Conservation (phyloP, 2,113 vertebrate genomes). For the Tyrannus savana region DNA sequence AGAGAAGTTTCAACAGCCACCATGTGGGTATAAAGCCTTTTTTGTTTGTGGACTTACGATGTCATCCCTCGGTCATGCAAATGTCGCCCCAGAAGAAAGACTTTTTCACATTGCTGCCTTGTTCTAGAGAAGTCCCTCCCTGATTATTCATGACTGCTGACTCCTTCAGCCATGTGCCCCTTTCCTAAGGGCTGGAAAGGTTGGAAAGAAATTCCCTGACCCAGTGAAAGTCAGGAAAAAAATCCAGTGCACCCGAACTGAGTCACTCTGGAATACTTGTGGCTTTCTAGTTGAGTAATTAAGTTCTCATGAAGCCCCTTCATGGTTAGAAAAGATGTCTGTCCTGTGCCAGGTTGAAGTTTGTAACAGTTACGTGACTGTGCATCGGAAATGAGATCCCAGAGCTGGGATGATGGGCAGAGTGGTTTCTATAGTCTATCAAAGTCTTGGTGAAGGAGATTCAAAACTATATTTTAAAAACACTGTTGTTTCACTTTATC, state of each 20-base stretch:
- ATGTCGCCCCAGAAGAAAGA: conserved; percentile 46
- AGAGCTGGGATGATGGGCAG: not conserved
- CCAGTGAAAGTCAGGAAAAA: not conserved
- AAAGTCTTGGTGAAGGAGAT: not conserved
- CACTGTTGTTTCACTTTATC: not conserved
- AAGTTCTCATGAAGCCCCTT: not conserved
- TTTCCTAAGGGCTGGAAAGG: not conserved
- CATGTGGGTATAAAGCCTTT: conserved; percentile 31
- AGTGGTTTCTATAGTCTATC: not conserved
- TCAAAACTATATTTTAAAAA: not conserved
- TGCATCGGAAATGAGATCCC: not conserved
- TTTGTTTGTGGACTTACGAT: conserved; percentile 50
- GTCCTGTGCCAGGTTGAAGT: not conserved
- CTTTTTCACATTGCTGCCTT: conserved; percentile 41
- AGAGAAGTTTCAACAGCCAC: not conserved
- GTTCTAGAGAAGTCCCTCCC: conserved; percentile 49
- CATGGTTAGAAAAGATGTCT: not conserved
- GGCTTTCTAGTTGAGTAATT: not conserved
- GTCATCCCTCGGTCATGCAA: conserved; percentile 61
- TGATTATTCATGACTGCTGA: conserved; percentile 21
- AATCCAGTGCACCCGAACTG: not conserved
- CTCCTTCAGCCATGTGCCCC: conserved; percentile 1
- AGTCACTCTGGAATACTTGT: conserved; percentile 18
- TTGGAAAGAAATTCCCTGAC: conserved; percentile 32
- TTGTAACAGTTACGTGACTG: not conserved